Conservation (phyloP, 2,113 vertebrate species). For the Malurus melanocephalus region DNA sequence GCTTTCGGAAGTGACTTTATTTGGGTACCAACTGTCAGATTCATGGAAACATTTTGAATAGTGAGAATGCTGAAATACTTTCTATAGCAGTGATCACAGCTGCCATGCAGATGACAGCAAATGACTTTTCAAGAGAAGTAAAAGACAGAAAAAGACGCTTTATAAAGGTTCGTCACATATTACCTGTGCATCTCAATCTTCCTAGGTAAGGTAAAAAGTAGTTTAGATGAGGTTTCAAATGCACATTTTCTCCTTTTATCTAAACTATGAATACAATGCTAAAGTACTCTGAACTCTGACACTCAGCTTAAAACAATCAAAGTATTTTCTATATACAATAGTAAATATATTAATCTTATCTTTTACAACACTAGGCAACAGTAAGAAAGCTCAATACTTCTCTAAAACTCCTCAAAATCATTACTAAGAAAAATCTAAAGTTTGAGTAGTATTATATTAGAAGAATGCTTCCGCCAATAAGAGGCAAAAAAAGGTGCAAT, state of each 20-base stretch:
- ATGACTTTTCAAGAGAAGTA: neutral
- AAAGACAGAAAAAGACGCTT: neutral
- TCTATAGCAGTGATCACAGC: slow-evolving; percentile 19
- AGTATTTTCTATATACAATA: neutral
- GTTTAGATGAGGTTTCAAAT: neutral
- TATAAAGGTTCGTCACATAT: neutral
- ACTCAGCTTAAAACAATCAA: neutral
- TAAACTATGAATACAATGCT: neutral
- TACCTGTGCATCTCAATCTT: neutral
- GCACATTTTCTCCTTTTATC: neutral
- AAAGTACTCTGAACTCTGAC: neutral
- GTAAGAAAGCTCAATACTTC: neutral
- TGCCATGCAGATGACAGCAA: slow-evolving; percentile 32
- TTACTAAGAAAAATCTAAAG: neutral
- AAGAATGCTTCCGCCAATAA: neutral
- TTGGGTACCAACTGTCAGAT: slow-evolving; percentile 44
- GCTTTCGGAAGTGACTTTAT: slow-evolving; percentile 29
- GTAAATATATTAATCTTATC: neutral
- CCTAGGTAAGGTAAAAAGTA: neutral
- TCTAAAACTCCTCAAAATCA: neutral
- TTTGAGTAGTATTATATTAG: neutral
- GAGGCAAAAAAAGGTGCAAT: neutral
- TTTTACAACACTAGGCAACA: neutral
- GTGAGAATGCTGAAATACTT: slow-evolving; percentile 7
- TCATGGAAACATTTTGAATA: slow-evolving; percentile 25